A percentile compares a stretch with the other conserved stretches of the same genome.
phyloP scores from a whole-genome alignment of 2,797 vertebrate species.

The Phalloptychus januarius region DNA sequence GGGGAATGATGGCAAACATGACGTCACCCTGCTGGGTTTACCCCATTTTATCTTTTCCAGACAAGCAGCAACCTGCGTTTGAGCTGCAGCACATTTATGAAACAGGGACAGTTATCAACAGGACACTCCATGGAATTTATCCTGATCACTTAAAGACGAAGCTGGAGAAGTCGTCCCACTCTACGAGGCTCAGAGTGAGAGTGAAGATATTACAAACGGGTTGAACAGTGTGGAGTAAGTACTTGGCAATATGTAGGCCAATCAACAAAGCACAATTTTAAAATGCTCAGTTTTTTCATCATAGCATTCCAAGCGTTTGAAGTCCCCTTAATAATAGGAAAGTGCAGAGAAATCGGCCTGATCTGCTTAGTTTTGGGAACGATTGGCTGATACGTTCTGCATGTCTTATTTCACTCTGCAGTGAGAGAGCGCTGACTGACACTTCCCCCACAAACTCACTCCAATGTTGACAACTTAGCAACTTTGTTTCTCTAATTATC shows the following conservation, averaged over 20 bases:
- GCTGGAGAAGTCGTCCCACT: not conserved
- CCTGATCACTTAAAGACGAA: not conserved
- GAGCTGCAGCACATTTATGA: not conserved
- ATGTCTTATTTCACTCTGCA: no score
- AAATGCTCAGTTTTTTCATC: not conserved
- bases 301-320: not conserved
- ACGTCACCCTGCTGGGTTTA: not conserved
- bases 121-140: not conserved
- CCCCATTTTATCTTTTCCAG: not conserved
- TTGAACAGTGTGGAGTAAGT: not conserved
- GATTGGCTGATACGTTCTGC: no score
- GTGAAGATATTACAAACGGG: not conserved
- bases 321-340: not conserved
- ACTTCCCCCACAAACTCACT: no score
- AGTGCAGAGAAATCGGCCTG: no score
- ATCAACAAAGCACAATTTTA: not conserved
- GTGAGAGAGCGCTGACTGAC: no score
- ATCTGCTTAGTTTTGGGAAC: no score
- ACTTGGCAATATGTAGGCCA: not conserved
- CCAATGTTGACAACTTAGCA: no score
- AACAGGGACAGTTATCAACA: not conserved
- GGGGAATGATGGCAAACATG: not conserved
- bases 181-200: no score
- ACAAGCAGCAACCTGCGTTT: slow-evolving; percentile 2
- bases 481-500: no score